A percentile compares a stretch with the other conserved stretches of the same genome.
phyloP scores from a whole-genome alignment of 2,113 vertebrate species.

The Phyllostomus hastatus region DNA sequence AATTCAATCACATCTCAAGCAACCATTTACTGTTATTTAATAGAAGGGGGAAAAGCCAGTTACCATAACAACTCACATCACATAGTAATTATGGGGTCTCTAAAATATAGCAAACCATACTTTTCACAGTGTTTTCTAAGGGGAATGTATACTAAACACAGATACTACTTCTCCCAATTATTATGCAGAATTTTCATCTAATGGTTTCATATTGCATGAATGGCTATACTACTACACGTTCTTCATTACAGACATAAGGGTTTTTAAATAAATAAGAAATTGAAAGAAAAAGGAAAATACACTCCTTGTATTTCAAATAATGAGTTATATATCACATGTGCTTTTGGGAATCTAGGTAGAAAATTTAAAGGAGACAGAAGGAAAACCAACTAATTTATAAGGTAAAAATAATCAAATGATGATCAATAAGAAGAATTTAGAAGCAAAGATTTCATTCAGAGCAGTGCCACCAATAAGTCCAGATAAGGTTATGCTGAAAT shows the following conservation, averaged over 20 bases:
- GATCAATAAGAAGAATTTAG: neutral
- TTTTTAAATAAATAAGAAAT: conserved; percentile 50
- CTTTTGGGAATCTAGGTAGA: neutral
- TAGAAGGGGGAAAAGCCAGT: conserved; percentile 59
- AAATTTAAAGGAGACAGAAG: neutral
- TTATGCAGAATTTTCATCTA: conserved; percentile 38
- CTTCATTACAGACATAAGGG: neutral
- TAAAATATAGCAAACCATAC: conserved; percentile 66
- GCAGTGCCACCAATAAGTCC: neutral
- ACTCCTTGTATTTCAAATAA: conserved; percentile 30
- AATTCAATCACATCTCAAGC: conserved; percentile 68
- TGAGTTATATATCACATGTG: neutral
- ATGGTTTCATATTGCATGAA: conserved; percentile 30
- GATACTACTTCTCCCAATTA: conserved; percentile 49
- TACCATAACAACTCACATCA: conserved; percentile 73
- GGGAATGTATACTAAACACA: conserved; percentile 48
- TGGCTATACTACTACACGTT: neutral
- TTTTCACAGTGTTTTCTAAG: conserved; percentile 66
- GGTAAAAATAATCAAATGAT: neutral
- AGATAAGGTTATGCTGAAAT: neutral
- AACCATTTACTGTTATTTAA: conserved; percentile 73
- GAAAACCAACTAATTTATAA: conserved; percentile 29
- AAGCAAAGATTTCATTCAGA: conserved; percentile 21
- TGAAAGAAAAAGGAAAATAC: conserved; percentile 22
- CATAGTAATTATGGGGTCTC: conserved; percentile 68